A percentile compares a stretch with the other conserved stretches of the same genome.
These are phyloP conservation scores for Orchestes rusci DNA, from an alignment of 2,888 invertebrate species.

Conservation along the genomic window DNA sequence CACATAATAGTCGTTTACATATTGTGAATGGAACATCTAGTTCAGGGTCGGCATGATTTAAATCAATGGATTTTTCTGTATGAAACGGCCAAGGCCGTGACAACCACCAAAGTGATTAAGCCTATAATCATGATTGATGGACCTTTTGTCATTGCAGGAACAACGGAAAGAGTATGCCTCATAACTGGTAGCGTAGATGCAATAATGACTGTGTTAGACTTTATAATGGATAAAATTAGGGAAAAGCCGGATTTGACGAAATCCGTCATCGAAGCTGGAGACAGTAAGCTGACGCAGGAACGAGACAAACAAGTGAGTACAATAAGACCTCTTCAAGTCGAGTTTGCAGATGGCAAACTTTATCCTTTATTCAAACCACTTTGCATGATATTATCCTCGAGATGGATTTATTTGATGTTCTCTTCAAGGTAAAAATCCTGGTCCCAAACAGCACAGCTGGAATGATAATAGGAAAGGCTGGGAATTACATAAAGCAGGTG, in stretches of 20 bases:
- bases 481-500: conserved; percentile 92
- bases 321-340: too few species aligned
- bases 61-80: not conserved
- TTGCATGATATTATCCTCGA: too few species aligned
- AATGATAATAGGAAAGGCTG: conserved; percentile 96
- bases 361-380: not conserved
- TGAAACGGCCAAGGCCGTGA: too few species aligned
- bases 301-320: conserved; percentile 73
- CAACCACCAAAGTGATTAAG: too few species aligned
- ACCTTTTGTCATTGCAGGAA: conserved; percentile 55
- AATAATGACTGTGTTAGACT: conserved; percentile 84
- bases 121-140: too few species aligned
- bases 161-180: conserved; percentile 88
- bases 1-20: too few species aligned
- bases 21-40: too few species aligned
- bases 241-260: conserved; percentile 89
- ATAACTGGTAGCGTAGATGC: conserved; percentile 88
- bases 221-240: conserved; percentile 92
- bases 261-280: conserved; percentile 63
- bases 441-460: conserved; percentile 96
- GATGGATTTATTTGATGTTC: too few species aligned
- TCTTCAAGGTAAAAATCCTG: conserved; percentile 65
- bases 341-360: too few species aligned
- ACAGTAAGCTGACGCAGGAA: conserved; percentile 77
- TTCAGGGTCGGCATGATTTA: not conserved